Base-by-base conservation (phyloP, 2,113 vertebrate genomes). In the Pungitius pungitius region DNA sequence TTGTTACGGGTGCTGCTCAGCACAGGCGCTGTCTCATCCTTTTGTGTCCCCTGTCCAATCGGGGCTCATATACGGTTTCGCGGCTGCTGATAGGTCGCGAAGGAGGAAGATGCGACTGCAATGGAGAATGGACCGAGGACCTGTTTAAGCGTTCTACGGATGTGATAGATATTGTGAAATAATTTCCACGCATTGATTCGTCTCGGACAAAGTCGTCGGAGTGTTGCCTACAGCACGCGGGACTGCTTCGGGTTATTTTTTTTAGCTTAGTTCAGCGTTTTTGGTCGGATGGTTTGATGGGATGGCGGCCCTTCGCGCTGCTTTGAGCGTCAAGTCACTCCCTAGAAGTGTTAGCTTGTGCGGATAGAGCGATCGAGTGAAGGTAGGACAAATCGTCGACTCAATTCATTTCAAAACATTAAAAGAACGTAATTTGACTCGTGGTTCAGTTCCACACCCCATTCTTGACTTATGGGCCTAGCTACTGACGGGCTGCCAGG, bases 31-130 rank as follows among this genome's bases (percentile, higher is more conserved):
- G 82, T 90, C 87, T 76, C 91, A 90, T 91, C 90, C 85, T 81
- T 89, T 89, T 89, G 84, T 92, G 88, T 57, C 49, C 17, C 1
- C 13, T 3, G 76, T 76, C 91, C 91, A 92, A 92, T 92, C 82
- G 77, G 76, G 52, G 76, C 64, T 39, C 68, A 58, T 83, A 22
- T 42, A 14, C 14, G 14, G 45, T 0, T 43, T 51, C 3, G 58
- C 9, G 55, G 47, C 27, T 22, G 15, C 71, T 83, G 17, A 92
- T 92, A 92, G 88, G 91, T 57, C 66, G 51, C 3, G 22, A 70
- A 87, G 71, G 84, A 90, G 87, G 90, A 90, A 90, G 83, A 89
- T 89, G 90, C 75, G 70, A 61, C 79, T 77, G 71, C 69, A 73
- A 75, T 74, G 67, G 84, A 82, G 65, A 84, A 56, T 9, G 58